Evolutionary conservation across 2,797 vertebrate genomes (phyloP), one percentile per base, ranked within the genome.

Genomic region (Haliaeetus albicilla): DNA sequence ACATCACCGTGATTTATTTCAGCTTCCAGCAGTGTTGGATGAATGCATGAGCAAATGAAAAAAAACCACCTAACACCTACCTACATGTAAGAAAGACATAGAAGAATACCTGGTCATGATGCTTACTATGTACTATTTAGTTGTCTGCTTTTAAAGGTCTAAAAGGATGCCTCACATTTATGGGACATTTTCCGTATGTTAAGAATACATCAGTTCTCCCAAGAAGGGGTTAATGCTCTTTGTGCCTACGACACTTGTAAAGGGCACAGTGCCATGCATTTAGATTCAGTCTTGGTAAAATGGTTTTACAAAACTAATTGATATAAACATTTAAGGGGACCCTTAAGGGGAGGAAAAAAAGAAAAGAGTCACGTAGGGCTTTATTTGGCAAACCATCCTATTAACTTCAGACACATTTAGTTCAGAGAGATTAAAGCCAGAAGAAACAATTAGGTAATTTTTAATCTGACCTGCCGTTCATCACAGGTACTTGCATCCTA

Each of bases 311-410:
- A 77, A 87, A 84, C 4, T 87, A 80, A 93, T 25, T 87, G 86
- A 77, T 82, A 79, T 2, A 67, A 96, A 91, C 91, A 83, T 44
- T 80, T 74, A 73, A 49, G 49, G 73, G 51, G 37, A 69, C 49
- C 81, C 65, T 59, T 65, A 57, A 54, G 25, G 43, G 53, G n/a
- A 73, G 13, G 48, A 28, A 20, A 49, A 64, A 79, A 54, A 37
- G 7, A 6, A 33, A 1, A 12, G 56, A 91, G 64, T 68, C 90
- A 46, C 2, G 3, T 1, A 67, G 74, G 70, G 83, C 51, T 94
- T 91, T 82, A 64, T 93, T 94, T 92, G 95, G 88, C 83, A 89
- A 94, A 95, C 51, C 71, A 86, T 56, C 84, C 94, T 84, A 77
- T 68, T 74, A 92, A 77, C 85, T 83, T 69, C 78, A 93, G 95